phyloP scores from a whole-genome alignment of 1,140 invertebrate genomes.

The Hyposmocoma kahamanoa region DNA sequence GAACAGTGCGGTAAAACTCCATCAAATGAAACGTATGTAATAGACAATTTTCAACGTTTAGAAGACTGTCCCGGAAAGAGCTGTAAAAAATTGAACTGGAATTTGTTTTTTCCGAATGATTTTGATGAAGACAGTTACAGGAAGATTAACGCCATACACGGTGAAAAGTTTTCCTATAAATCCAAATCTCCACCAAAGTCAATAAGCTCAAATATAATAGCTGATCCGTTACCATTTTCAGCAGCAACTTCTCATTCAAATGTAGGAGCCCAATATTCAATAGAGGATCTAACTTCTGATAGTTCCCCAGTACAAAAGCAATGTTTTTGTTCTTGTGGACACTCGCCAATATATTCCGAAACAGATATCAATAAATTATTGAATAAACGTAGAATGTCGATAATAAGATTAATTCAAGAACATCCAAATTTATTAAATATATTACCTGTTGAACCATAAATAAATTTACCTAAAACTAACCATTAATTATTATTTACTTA shows the following conservation, averaged over 20 bases:
- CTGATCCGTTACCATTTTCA: conserved; percentile 37
- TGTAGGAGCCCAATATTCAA: conserved; percentile 48
- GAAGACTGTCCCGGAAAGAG: conserved; percentile 38
- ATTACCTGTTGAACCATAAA: too few relatives aligned
- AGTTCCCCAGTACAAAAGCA: conserved; percentile 12
- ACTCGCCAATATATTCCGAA: too few relatives aligned
- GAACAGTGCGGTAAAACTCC: too few relatives aligned
- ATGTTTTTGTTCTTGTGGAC: conserved; percentile 22
- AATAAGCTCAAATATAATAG: conserved; percentile 33
- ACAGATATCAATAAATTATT: conserved; percentile 26
- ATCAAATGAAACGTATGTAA: conserved; percentile 26
- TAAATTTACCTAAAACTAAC: too few relatives aligned
- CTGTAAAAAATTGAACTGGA: conserved; percentile 32
- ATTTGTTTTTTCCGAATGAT: conserved; percentile 37
- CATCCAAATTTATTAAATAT: conserved; percentile 45
- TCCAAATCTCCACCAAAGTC: conserved; percentile 16
- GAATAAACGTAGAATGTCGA: conserved; percentile 32
- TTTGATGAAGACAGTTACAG: conserved; percentile 50
- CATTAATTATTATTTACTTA: too few relatives aligned
- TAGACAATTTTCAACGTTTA: conserved; percentile 31
- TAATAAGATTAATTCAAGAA: conserved; percentile 29
- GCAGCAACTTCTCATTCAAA: conserved; percentile 33
- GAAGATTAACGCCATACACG: conserved; percentile 37
- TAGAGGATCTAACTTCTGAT: conserved; percentile 39
- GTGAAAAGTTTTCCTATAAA: conserved; percentile 10